Base-by-base conservation (phyloP, 2,888 invertebrate species). In the Cryptops parisi region DNA sequence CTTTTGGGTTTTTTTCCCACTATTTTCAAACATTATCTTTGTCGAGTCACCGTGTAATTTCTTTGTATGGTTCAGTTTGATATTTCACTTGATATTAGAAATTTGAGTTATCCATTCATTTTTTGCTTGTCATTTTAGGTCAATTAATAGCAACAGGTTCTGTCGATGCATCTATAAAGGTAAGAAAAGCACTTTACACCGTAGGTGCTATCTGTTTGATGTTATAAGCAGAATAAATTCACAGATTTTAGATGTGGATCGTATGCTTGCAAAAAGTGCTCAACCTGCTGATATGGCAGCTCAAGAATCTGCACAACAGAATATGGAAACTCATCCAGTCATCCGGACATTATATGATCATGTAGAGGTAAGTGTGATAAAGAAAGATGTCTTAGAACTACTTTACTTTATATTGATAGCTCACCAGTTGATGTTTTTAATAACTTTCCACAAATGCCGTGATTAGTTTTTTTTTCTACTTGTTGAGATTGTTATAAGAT, bases 261-360 rank as follows among this genome's bases (percentile, higher is more conserved):
- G 97, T 57, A 97, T 98, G 91, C 71, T 98, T 64, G 93, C 96
- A 0, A 96, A 97, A 68, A 94, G 93, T n/a, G 87, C 91, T 0
- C 91, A 67, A 15, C 68, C 69, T 38, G 65, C 64, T 26, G 69
- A 69, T 55, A 64, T 67, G 21, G 63, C 67, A 52, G 67, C 66
- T 44, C 66, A 67, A 62, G 70, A 70, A 59, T 65, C 67, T 1
- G 65, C 33, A 22, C 52, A 52, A 59, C 59, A 60, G 85, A 82
- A 67, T 86, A 84, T 71, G 67, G 73, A 94, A 60, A 93, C 94
- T 0, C 97, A 98, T 72, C 98, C 98, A 0, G 97, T 98, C 38
- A 97, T 98, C 60, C 76, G 98, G 57, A 98, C 98, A 0, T 72
- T 98, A 58, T 94, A 94, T 65, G 97, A 98, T 70, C 97, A 98